Base-by-base conservation (phyloP, 2,888 invertebrate genomes). In the Melangyna quadrimaculata region DNA sequence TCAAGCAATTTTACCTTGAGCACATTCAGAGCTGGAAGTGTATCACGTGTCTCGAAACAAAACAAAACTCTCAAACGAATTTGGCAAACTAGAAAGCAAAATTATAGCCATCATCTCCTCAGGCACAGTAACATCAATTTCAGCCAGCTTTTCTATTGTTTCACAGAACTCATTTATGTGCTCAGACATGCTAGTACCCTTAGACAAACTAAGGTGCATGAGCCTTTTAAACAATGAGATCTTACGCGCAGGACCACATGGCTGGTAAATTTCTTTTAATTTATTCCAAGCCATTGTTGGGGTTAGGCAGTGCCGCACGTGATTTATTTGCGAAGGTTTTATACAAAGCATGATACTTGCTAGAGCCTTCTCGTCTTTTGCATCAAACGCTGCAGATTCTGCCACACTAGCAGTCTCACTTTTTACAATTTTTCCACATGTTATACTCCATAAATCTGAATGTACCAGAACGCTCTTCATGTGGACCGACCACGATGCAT, bases 11-110 rank as follows among this genome's bases (percentile, higher is more conserved):
- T 84, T 2, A 69, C 55, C 29, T 80, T 87, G 0, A 87, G 35
- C 22, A 37, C 65, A 53, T 8, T 59, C 17, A 71, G 17, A 22
- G 1, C 17, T 24, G 87, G 87, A 22, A 87, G 45, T 5, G 9
- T 12, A 51, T 88, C 84, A 45, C 87, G 74, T 9, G 78, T 61
- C 19, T 88, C 86, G 0, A 88, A 83, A 86, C 1, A 87, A 45
- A 0, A 88, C 87, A 32, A 88, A 87, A 12, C 73, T 87, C 14
- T 88, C 87, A n/a, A 69, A 87, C 0, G 63, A 40, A 32, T 73
- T 59, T 35, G 88, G 87, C 9, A 88, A 55, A 19, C 87, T 81
- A 12, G 88, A 86, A 6, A 88, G 72, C 22, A 88, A 63, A 8
- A 87, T 87, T 27, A 87, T 88, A 1, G 48, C 59, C 24, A 81